Evolutionary conservation across 2,113 vertebrate genomes (phyloP).

Genomic region (Sinocyclocheilus maitianheensis): DNA sequence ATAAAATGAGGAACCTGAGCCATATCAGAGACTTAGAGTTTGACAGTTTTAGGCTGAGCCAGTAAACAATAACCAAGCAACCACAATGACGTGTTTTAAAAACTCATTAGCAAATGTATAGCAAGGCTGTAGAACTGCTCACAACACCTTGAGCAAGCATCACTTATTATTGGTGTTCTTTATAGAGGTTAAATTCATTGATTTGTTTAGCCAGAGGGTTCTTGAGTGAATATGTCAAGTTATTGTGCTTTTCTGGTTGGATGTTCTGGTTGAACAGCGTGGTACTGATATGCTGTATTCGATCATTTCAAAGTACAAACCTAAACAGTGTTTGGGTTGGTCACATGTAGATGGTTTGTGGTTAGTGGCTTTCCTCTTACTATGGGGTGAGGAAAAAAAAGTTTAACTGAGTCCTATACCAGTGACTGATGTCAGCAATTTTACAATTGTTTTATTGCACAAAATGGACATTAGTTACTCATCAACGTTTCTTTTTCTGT

Average conservation of each 20-base stretch:
- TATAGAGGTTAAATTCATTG: neutral
- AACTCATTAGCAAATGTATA: neutral
- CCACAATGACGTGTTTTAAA: neutral
- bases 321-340: neutral
- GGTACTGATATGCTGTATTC: neutral
- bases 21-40: neutral
- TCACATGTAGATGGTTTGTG: conserved; percentile 29
- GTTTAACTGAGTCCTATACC: neutral
- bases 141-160: neutral
- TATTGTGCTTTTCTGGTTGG: neutral
- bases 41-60: neutral
- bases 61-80: neutral
- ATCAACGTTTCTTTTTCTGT: conserved; percentile 45
- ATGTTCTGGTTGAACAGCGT: no score
- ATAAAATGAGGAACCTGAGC: neutral
- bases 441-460: neutral
- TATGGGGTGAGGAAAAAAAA: neutral
- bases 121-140: neutral
- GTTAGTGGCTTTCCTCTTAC: neutral
- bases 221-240: neutral
- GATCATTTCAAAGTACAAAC: neutral
- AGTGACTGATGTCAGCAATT: conserved; percentile 10
- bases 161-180: neutral
- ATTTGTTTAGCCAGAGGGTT: neutral
- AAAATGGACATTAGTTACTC: neutral